Evolutionary conservation across 2,888 invertebrate genomes (phyloP).

Genomic region (Beris morrisii): DNA sequence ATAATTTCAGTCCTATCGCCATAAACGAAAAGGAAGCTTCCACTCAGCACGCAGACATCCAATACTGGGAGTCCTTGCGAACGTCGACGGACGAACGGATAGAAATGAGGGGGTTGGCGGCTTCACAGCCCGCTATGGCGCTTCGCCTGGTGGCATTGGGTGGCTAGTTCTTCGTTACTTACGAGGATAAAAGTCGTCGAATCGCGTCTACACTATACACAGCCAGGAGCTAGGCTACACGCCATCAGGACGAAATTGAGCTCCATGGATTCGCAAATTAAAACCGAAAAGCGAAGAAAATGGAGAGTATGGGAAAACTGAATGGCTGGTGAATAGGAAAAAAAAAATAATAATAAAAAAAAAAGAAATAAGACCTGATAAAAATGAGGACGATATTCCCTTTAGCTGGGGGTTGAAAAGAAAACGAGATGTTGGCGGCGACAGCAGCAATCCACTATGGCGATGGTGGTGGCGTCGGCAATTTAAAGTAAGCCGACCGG

Average conservation of each 20-base stretch:
- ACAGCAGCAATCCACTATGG: constrained; percentile 3
- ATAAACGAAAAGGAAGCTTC: constrained; percentile 10
- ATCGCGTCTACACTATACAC: no score
- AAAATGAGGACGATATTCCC: constrained; percentile 14
- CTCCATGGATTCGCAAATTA: no score
- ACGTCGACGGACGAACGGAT: constrained; percentile 1
- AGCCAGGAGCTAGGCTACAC: no score
- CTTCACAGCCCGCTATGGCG: no score
- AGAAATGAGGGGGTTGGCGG: no score
- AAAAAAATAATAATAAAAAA: constrained; percentile 21
- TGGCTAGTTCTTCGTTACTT: no score
- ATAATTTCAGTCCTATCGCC: constrained; percentile 18
- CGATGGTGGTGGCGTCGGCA: constrained; percentile 11
- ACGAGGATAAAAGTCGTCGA: no score
- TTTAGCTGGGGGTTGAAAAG: neutral
- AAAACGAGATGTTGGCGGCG: constrained; percentile 17
- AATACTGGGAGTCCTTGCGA: constrained; percentile 16
- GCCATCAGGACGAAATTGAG: no score
- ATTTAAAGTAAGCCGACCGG: constrained; percentile 33
- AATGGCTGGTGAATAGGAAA: neutral
- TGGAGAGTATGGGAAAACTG: neutral
- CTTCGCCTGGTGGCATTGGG: no score
- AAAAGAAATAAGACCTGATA: constrained; percentile 24
- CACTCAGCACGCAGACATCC: constrained; percentile 19
- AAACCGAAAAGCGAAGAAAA: constrained; percentile 4